phyloP scores from a whole-genome alignment of 2,797 vertebrate species.

The Ataeniobius toweri region DNA sequence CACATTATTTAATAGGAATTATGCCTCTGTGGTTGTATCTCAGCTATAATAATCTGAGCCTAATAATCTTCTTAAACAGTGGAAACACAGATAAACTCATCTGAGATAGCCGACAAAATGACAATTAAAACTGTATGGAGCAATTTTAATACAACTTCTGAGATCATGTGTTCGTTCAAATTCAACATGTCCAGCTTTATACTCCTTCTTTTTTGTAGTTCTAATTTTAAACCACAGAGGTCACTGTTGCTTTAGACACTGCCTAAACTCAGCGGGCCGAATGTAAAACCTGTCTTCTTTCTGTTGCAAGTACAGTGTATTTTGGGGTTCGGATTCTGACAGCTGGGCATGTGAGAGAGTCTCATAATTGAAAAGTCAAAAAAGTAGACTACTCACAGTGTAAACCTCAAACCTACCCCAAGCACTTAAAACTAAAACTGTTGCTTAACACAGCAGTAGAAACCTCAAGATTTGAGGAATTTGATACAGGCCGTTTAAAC shows the following conservation, averaged over 20 bases:
- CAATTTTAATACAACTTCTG: background rate
- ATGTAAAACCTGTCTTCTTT: constrained; percentile 18
- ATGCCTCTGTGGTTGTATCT: background rate
- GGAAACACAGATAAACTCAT: too few relatives aligned
- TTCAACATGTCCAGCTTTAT: constrained; percentile 13
- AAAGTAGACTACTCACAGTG: constrained; percentile 15
- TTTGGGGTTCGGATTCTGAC: constrained; percentile 30
- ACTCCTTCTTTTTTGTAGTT: constrained; percentile 60
- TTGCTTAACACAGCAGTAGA: constrained; percentile 22
- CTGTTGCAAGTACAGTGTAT: constrained; percentile 14
- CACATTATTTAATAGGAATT: background rate
- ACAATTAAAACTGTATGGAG: background rate
- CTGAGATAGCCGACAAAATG: background rate
- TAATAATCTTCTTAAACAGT: background rate
- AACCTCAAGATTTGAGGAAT: constrained; percentile 2
- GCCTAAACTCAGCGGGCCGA: constrained; percentile 4
- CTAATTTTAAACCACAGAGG: constrained; percentile 78
- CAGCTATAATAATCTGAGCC: background rate
- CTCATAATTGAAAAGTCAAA: constrained; percentile 26
- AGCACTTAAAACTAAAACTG: constrained; percentile 33
- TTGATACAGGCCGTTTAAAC: background rate
- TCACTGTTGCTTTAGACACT: constrained; percentile 83
- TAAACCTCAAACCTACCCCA: constrained; percentile 51
- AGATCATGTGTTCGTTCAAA: background rate
- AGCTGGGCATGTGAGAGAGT: constrained; percentile 17